Evolutionary conservation across 2,113 vertebrate species (phyloP), one percentile per base, ranked within the genome.

Genomic region (Diglossa brunneiventris): DNA sequence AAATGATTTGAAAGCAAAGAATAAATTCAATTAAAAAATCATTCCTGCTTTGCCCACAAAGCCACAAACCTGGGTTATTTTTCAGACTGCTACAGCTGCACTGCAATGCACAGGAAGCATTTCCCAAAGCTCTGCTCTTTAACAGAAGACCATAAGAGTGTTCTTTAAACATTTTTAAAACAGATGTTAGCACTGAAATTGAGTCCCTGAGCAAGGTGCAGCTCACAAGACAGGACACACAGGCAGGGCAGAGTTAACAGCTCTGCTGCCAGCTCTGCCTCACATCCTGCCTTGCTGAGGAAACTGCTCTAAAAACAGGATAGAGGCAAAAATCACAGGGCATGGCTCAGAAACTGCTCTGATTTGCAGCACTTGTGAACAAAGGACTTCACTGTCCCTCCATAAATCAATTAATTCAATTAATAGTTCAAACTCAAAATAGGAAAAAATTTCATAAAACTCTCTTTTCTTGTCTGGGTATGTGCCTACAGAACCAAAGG

Each of bases 241-340:
- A 37, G 41, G 83, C 70, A 90, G 73, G 83, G 77, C 72, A 83
- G 75, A 76, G 64, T 79, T 89, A 63, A 39, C 39, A 62, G 91
- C n/a, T 87, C 53, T 91, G 83, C 66, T 94, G 83, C 87, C 97
- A 92, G 50, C 39, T 80, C 62, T 80, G 67, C 83, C 69, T 83
- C 95, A 95, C 70, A 95, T 96, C 97, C 97, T 96, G 94, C 89
- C 95, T 92, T 95, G 93, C 58, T 63, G 85, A 79, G 69, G 46
- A 87, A 90, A 67, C 70, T 78, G 59, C 69, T 73, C 84, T 47
- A 58, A 74, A 97, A 97, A 97, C 96, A 97, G 97, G 97, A 98
- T 92, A 81, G 30, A 91, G 69, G 93, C 72, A 91, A 83, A 95
- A 83, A 74, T 74, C 77, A 55, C 21, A 0, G 73, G 64, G 13